Evolutionary conservation across 1,140 invertebrate genomes (phyloP), one percentile per base, ranked within the genome.

Genomic region (Aradophagus sp.): DNA sequence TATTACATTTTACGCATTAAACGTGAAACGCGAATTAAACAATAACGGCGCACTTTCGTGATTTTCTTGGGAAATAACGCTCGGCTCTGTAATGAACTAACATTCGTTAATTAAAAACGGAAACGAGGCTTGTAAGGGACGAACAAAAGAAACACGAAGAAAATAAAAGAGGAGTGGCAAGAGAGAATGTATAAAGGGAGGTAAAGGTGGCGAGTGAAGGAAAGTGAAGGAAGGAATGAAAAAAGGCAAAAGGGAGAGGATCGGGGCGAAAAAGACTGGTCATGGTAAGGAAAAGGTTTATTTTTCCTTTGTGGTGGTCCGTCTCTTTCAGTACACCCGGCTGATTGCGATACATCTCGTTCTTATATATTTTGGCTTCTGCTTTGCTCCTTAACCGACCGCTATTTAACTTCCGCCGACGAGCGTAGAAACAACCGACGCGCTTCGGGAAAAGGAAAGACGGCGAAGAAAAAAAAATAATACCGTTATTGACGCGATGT

Each of bases 81-180:
- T 31, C 36, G n/a, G 29, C 26, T 35, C 41, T 31, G 19, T 39
- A 59, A 59, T 56, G 50, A 47, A 48, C 34, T 61, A 62, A 56
- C 66, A 52, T 69, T 69, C 66, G 50, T 69, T 69, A 62, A 69
- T 69, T 69, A 62, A 62, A 69, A 62, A 53, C 27, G 44, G 44
- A 53, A 56, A 41, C 26, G 27, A 31, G 45, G 32, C 19, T 48
- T 34, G 14, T n/a, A 39, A 26, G 44, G 16, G 26, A 44, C n/a
- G n/a, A n/a, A n/a, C n/a, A n/a, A n/a, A n/a, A n/a, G n/a, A n/a
- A n/a, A n/a, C n/a, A n/a, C n/a, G n/a, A n/a, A n/a, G n/a, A n/a
- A n/a, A n/a, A n/a, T n/a, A n/a, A n/a, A n/a, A n/a, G n/a, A 16
- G 27, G 29, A 23, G 12, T 10, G 23, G 20, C 7, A 16, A 16